Evolutionary conservation across 2,113 vertebrate species (phyloP).

Genomic region (Camarhynchus parvulus): DNA sequence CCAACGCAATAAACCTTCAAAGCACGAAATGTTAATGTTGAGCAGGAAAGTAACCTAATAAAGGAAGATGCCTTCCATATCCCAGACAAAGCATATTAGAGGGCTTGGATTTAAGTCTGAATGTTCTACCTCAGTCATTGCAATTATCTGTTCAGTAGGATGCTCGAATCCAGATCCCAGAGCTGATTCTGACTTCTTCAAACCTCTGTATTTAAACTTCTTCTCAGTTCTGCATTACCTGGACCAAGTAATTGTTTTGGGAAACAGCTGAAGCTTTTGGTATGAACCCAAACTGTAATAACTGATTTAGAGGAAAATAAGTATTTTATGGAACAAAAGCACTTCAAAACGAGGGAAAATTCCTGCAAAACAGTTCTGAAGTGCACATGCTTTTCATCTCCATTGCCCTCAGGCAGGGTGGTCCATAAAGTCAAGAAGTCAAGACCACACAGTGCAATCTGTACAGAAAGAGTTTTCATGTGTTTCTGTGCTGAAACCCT

Average conservation of each 20-base stretch:
- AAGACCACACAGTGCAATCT: neutral
- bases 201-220: neutral
- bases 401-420: neutral
- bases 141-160: slow-evolving; percentile 32
- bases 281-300: neutral
- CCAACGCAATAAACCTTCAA: slow-evolving; percentile 61
- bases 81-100: slow-evolving; percentile 53
- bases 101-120: slow-evolving; percentile 40
- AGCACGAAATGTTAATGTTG: slow-evolving; percentile 39
- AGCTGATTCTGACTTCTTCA: neutral
- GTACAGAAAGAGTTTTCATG: neutral
- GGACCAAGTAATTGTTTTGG: neutral
- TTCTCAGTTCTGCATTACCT: neutral
- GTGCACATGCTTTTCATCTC: neutral
- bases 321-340: neutral
- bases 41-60: slow-evolving; percentile 64
- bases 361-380: neutral
- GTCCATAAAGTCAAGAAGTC: neutral
- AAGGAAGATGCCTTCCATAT: slow-evolving; percentile 56
- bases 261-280: neutral
- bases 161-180: slow-evolving; percentile 3
- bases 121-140: slow-evolving; percentile 14
- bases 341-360: neutral
- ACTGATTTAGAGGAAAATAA: neutral
- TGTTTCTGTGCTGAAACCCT: neutral